Percentiles rank a stretch among this genome's conserved stretches.
Conservation (phyloP, 2,797 vertebrate genomes). For the Tragelaphus eurycerus region DNA sequence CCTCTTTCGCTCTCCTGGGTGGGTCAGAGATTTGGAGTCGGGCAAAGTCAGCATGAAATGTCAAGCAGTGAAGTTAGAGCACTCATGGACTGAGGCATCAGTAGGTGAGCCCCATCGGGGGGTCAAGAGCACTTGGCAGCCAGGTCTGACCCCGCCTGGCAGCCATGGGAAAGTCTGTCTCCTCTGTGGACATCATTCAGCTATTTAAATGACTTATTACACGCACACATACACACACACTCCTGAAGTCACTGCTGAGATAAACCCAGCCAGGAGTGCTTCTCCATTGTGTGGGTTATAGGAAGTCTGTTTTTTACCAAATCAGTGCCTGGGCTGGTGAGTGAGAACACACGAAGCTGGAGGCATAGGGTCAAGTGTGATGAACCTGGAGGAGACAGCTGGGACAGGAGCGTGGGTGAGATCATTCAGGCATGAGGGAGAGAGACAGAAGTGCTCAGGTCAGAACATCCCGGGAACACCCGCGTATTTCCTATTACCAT, state of each 20-base stretch:
- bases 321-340: neutral
- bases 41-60: neutral
- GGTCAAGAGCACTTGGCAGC: neutral
- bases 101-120: fast-evolving
- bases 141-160: too few species aligned
- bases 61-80: neutral
- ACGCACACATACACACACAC: too few species aligned
- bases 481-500: fast-evolving
- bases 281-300: fast-evolving
- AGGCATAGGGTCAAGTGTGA: neutral
- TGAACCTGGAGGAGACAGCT: neutral
- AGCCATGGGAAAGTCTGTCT: neutral
- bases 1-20: neutral
- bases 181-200: too few species aligned
- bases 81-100: neutral
- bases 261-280: neutral
- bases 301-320: neutral
- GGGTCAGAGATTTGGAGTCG: neutral
- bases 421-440: neutral
- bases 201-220: neutral
- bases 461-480: neutral
- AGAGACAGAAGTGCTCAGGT: neutral
- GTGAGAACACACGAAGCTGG: neutral
- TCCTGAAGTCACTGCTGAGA: neutral
- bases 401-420: neutral